These are phyloP conservation scores for Helogale parvula DNA, from an alignment of 2,113 vertebrate genomes.

Conservation along the genomic window DNA sequence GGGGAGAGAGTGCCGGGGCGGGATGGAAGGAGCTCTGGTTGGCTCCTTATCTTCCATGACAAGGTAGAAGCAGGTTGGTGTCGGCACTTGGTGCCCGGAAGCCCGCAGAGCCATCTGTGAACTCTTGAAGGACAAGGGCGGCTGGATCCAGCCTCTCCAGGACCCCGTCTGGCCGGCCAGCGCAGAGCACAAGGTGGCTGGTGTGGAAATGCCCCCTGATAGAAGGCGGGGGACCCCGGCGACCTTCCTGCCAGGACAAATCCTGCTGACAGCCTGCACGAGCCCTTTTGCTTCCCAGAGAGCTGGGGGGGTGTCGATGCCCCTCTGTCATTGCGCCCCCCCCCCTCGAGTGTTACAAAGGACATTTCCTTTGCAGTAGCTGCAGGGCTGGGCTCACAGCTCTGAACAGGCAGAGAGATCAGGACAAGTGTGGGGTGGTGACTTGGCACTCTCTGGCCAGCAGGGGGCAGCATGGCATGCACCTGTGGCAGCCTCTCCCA, in stretches of 20 bases:
- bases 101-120: neutral
- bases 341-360: too few relatives aligned
- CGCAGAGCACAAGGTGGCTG: rapidly evolving
- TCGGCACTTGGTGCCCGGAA: rapidly evolving
- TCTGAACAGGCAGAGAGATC: too few relatives aligned
- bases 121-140: neutral
- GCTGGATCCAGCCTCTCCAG: rapidly evolving
- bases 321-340: neutral
- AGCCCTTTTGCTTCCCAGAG: neutral
- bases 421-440: neutral
- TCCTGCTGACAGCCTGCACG: neutral
- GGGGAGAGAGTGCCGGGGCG: neutral
- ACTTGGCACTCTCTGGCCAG: neutral
- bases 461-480: neutral
- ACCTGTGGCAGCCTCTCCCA: rapidly evolving
- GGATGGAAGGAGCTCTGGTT: rapidly evolving
- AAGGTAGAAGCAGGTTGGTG: neutral
- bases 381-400: neutral
- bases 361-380: neutral
- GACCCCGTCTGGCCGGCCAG: neutral
- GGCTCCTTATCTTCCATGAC: neutral
- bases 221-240: rapidly evolving
- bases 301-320: too few relatives aligned
- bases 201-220: neutral
- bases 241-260: too few relatives aligned